Evolutionary conservation across 2,888 invertebrate species (phyloP).

Genomic region (Caprella mutica): DNA sequence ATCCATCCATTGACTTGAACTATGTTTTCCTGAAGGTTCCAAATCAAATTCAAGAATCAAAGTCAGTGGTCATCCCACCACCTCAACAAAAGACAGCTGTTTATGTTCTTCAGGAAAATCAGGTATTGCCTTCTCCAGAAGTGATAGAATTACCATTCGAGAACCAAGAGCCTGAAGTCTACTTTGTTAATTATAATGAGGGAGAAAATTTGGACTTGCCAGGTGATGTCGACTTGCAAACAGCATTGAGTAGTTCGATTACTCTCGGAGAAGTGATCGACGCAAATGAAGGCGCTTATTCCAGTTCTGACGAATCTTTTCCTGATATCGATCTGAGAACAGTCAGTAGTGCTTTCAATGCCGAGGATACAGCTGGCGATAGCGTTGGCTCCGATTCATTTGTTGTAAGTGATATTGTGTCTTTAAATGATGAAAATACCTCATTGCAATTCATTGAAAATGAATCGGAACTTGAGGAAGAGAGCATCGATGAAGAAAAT

Average conservation of each 20-base stretch:
- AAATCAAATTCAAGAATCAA: neutral
- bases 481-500: too few relatives aligned
- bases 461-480: too few relatives aligned
- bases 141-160: constrained; percentile 2
- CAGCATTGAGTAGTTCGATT: neutral
- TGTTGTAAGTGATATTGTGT: too few relatives aligned
- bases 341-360: too few relatives aligned
- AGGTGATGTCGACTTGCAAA: neutral
- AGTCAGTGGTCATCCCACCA: constrained; percentile 6
- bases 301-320: too few relatives aligned
- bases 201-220: constrained; percentile 2
- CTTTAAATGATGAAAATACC: too few relatives aligned
- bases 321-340: too few relatives aligned
- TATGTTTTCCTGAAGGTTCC: constrained; percentile 2
- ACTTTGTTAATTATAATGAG: constrained; percentile 4
- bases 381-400: too few relatives aligned
- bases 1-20: neutral
- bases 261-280: neutral
- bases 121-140: neutral
- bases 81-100: constrained; percentile 6
- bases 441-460: too few relatives aligned
- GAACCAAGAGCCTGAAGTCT: constrained; percentile 2
- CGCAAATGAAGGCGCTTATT: too few relatives aligned
- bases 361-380: too few relatives aligned
- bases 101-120: neutral